These are phyloP conservation scores for Platalea minor DNA, from an alignment of 2,797 vertebrate species.

Conservation along the genomic window DNA sequence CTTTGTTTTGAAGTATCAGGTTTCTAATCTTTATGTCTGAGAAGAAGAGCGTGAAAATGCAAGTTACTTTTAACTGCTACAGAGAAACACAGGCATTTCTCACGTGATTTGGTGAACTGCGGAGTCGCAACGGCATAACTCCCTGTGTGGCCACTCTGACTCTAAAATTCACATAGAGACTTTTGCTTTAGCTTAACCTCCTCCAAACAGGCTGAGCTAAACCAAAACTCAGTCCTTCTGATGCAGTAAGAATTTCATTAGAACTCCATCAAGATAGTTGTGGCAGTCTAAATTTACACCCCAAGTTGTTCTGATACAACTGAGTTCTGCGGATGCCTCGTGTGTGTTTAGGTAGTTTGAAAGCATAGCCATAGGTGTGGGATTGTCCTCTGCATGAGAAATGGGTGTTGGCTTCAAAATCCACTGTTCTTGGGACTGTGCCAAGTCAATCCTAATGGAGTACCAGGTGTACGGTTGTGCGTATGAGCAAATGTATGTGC, in stretches of 20 bases:
- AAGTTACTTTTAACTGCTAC: background rate
- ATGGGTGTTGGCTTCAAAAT: conserved; percentile 46
- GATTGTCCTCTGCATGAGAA: conserved; percentile 32
- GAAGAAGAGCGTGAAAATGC: background rate
- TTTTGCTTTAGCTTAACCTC: background rate
- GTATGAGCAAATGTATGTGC: background rate
- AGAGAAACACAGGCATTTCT: background rate
- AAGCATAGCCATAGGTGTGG: conserved; percentile 59
- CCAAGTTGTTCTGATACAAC: background rate
- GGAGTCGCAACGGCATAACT: background rate
- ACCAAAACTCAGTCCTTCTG: background rate
- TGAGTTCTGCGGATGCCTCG: background rate
- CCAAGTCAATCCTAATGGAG: conserved; percentile 26
- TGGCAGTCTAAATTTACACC: background rate
- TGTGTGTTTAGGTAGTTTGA: background rate
- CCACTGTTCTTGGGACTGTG: background rate
- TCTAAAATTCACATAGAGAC: background rate
- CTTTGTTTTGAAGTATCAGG: background rate
- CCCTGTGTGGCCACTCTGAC: background rate
- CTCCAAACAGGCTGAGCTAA: background rate
- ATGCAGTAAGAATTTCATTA: background rate
- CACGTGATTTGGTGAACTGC: background rate
- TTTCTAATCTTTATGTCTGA: background rate
- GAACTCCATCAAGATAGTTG: background rate
- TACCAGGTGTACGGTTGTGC: conserved; percentile 28